Evolutionary conservation across 2,797 vertebrate species (phyloP).

Genomic region (Dermochelys coriacea): DNA sequence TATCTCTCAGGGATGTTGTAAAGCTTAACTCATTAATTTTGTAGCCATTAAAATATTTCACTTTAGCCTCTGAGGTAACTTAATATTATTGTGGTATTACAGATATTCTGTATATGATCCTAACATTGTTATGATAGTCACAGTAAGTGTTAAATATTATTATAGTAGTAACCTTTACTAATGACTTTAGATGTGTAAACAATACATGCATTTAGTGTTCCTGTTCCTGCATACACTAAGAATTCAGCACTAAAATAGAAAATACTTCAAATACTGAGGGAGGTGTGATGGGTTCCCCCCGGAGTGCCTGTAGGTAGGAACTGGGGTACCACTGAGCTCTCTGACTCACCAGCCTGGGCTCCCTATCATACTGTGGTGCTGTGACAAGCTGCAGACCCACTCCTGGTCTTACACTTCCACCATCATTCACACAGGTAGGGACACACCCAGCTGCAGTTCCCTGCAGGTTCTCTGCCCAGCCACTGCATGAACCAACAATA

Average conservation of each 20-base stretch:
- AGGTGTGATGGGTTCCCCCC: neutral
- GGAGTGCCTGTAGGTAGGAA: no score
- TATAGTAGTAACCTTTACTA: neutral
- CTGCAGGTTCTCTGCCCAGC: no score
- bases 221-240: neutral
- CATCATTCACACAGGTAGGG: no score
- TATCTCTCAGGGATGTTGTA: neutral
- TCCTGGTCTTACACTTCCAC: no score
- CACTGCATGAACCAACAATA: no score
- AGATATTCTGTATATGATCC: neutral
- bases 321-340: no score
- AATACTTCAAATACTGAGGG: neutral
- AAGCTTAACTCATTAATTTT: neutral
- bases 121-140: neutral
- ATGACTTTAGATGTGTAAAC: neutral
- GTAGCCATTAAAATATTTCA: neutral
- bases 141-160: conserved; percentile 17
- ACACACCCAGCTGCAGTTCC: no score
- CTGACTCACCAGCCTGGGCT: no score
- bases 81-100: neutral
- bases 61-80: neutral
- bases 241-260: neutral
- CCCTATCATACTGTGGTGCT: no score
- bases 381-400: no score
- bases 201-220: neutral